These are phyloP conservation scores for Ametastegia equiseti DNA, from an alignment of 2,888 invertebrate species.

Conservation along the genomic window DNA sequence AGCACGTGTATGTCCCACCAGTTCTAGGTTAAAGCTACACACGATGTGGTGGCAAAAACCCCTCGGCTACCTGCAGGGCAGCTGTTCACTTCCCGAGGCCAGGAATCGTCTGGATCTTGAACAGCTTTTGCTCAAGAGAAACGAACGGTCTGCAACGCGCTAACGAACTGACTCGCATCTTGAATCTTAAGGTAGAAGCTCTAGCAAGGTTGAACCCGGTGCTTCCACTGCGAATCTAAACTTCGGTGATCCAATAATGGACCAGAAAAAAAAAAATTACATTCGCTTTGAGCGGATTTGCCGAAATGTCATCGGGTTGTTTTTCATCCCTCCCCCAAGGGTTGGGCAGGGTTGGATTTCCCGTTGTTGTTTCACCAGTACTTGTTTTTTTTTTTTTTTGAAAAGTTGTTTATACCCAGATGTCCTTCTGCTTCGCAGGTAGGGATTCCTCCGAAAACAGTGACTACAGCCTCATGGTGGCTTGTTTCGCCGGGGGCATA, in stretches of 20 bases:
- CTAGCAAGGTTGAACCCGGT: too few relatives aligned
- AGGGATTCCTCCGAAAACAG: conserved; percentile 65
- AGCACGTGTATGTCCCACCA: neutral
- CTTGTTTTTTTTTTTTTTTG: too few relatives aligned
- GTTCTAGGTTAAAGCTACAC: neutral
- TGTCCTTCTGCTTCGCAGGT: conserved; percentile 60
- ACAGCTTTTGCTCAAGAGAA: neutral
- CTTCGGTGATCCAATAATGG: conserved; percentile 13
- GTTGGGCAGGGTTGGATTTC: too few relatives aligned
- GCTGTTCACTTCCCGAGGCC: neutral
- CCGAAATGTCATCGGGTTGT: neutral
- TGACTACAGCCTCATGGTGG: conserved; percentile 71
- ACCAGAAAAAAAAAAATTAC: neutral
- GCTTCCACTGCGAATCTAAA: conserved; percentile 23
- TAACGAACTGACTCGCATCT: conserved; percentile 68
- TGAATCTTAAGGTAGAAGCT: conserved; percentile 65
- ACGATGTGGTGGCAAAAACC: neutral
- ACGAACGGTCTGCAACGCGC: conserved; percentile 52
- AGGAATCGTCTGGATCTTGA: neutral
- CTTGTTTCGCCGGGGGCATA: conserved; percentile 70
- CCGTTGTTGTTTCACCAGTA: too few relatives aligned
- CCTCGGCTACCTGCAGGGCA: neutral
- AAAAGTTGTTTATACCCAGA: neutral
- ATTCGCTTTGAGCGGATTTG: neutral
- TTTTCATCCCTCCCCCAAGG: neutral